Evolutionary conservation across 2,113 vertebrate species (phyloP).

Genomic region (Chunga burmeisteri): DNA sequence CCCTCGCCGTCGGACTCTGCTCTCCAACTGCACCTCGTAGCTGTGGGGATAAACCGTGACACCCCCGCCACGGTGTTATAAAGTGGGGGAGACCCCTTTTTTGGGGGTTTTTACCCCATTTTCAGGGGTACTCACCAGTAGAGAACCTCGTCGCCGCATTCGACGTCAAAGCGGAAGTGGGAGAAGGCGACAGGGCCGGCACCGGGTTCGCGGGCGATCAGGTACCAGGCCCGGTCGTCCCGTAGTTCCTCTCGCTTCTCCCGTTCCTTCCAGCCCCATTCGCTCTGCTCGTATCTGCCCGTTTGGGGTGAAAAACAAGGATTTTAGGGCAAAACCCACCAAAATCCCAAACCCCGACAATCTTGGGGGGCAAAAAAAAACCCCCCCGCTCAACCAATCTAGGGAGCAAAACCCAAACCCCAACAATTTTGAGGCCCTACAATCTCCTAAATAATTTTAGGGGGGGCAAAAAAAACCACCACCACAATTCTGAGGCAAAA

Average conservation of each 20-base stretch:
- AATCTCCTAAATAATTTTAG: background rate
- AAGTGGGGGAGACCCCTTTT: too few species aligned
- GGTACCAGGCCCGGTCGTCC: conserved; percentile 91
- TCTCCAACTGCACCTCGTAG: conserved; percentile 94
- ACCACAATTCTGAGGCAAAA: background rate
- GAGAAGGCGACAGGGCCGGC: conserved; percentile 86
- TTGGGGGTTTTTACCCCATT: background rate
- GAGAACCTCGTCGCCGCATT: conserved; percentile 91
- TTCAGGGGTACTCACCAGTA: conserved; percentile 81
- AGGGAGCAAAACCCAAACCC: too few species aligned
- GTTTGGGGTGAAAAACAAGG: background rate
- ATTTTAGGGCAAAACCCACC: too few species aligned
- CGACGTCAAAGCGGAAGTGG: conserved; percentile 92
- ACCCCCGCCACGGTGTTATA: too few species aligned
- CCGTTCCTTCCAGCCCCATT: conserved; percentile 94
- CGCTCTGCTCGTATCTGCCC: conserved; percentile 89
- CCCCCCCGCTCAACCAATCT: too few species aligned
- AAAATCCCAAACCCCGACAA: too few species aligned
- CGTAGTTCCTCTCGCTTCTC: conserved; percentile 92
- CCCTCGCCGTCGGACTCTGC: conserved; percentile 87
- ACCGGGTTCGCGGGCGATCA: conserved; percentile 82
- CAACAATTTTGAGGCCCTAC: too few species aligned
- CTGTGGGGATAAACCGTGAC: conserved; percentile 47
- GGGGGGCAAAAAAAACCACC: background rate
- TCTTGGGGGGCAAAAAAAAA: too few species aligned